Percentiles rank a stretch among this genome's conserved stretches.
Evolutionary conservation across 2,797 vertebrate genomes (phyloP).

Genomic region (Gorsachius magnificus): DNA sequence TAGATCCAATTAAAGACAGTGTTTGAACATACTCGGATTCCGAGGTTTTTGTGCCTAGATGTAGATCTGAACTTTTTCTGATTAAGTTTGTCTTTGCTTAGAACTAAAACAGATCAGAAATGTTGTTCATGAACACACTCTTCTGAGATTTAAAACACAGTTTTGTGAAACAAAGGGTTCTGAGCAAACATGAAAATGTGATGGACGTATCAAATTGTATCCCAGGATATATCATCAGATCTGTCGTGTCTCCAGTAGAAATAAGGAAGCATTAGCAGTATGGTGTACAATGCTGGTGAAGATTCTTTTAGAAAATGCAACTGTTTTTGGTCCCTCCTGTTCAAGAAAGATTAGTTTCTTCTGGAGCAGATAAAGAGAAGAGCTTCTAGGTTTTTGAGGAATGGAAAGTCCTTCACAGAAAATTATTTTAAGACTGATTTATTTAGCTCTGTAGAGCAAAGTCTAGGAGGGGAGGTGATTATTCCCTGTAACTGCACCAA

Average conservation of each 20-base stretch:
- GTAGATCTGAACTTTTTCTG: not conserved
- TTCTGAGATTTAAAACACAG: not conserved
- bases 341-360: not conserved
- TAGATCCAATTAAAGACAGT: not conserved
- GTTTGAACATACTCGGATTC: not conserved
- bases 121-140: not conserved
- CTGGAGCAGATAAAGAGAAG: not conserved
- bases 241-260: not conserved
- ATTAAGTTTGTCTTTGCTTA: not conserved
- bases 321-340: not conserved
- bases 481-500: not conserved
- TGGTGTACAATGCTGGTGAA: not conserved
- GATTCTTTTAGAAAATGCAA: not conserved
- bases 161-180: not conserved
- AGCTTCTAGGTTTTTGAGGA: not conserved
- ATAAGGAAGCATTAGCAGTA: not conserved
- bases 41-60: not conserved
- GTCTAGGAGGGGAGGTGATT: not conserved
- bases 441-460: not conserved
- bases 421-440: not conserved
- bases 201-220: not conserved
- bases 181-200: not conserved
- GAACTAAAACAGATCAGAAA: not conserved
- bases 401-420: not conserved
- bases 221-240: not conserved